These are phyloP conservation scores for Arion vulgaris DNA, from an alignment of 1,140 invertebrate species.

Conservation along the genomic window DNA sequence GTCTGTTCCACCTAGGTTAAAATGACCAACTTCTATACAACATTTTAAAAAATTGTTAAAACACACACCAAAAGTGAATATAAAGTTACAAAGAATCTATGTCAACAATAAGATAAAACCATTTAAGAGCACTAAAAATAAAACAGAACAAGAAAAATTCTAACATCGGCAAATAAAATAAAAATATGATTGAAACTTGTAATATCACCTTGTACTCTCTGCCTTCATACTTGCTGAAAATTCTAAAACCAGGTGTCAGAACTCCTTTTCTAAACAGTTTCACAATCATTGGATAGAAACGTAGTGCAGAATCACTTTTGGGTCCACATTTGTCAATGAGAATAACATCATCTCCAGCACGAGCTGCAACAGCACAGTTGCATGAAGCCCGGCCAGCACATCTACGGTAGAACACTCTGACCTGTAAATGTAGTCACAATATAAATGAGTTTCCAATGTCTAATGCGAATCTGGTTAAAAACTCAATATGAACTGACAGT, in stretches of 20 bases:
- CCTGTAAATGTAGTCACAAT: too few species aligned
- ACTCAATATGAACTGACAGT: too few species aligned
- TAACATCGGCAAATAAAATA: too few species aligned
- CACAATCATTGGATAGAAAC: slow-evolving; percentile 53
- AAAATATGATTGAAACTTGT: too few species aligned
- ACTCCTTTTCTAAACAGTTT: slow-evolving; percentile 53
- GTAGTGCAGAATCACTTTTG: neutral
- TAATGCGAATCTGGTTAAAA: too few species aligned
- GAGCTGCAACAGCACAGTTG: slow-evolving; percentile 66
- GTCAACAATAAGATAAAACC: neutral
- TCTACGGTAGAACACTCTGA: slow-evolving; percentile 50
- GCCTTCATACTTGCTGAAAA: slow-evolving; percentile 53
- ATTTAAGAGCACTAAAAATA: neutral
- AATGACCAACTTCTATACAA: too few species aligned
- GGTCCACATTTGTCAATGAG: slow-evolving; percentile 65
- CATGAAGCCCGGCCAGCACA: slow-evolving; percentile 57
- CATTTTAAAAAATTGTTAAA: too few species aligned
- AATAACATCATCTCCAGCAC: slow-evolving; percentile 64
- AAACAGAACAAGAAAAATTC: neutral
- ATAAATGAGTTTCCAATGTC: too few species aligned
- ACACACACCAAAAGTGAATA: too few species aligned
- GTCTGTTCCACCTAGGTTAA: too few species aligned
- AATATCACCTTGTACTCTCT: slow-evolving; percentile 49
- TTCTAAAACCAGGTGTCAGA: slow-evolving; percentile 52
- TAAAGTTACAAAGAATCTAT: neutral